These are phyloP conservation scores for Rhizoglyphus robini DNA, from an alignment of 1,140 invertebrate species.

Conservation along the genomic window DNA sequence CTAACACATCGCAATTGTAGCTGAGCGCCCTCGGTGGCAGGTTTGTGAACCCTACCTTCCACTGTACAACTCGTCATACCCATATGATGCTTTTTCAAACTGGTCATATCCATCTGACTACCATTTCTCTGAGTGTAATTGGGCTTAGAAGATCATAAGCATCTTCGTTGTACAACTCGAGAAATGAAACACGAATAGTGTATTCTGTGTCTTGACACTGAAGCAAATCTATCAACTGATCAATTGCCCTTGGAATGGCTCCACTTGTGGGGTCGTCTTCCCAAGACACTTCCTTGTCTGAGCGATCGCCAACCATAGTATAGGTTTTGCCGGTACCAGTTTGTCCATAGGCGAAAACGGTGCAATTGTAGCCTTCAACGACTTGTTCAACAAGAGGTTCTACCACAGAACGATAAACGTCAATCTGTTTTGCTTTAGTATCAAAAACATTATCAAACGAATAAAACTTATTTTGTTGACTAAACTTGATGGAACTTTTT, in stretches of 20 bases:
- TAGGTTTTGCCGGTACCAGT: slow-evolving; percentile 95
- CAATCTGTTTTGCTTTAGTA: slow-evolving; percentile 53
- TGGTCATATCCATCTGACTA: too few relatives aligned
- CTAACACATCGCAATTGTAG: too few relatives aligned
- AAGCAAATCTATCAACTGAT: slow-evolving; percentile 68
- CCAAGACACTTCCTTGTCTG: slow-evolving; percentile 46
- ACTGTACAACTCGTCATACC: too few relatives aligned
- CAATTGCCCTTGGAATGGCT: slow-evolving; percentile 66
- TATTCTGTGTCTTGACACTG: slow-evolving; percentile 57
- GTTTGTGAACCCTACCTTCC: too few relatives aligned
- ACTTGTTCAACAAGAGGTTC: slow-evolving; percentile 79
- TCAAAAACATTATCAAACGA: slow-evolving; percentile 76
- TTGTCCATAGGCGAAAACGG: slow-evolving; percentile 94
- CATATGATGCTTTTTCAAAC: too few relatives aligned
- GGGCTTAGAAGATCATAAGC: slow-evolving; percentile 81
- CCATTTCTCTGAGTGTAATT: too few relatives aligned
- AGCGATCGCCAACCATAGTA: slow-evolving; percentile 83
- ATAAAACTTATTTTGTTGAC: slow-evolving; percentile 67
- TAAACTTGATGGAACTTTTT: slow-evolving; percentile 53
- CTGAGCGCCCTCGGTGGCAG: too few relatives aligned
- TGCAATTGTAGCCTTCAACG: slow-evolving; percentile 87
- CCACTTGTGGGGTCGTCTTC: slow-evolving; percentile 61
- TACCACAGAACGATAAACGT: slow-evolving; percentile 77
- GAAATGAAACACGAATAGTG: slow-evolving; percentile 76
- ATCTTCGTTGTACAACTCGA: slow-evolving; percentile 96